Base-by-base conservation (phyloP, 1,140 invertebrate genomes). In the Hyles euphorbiae region DNA sequence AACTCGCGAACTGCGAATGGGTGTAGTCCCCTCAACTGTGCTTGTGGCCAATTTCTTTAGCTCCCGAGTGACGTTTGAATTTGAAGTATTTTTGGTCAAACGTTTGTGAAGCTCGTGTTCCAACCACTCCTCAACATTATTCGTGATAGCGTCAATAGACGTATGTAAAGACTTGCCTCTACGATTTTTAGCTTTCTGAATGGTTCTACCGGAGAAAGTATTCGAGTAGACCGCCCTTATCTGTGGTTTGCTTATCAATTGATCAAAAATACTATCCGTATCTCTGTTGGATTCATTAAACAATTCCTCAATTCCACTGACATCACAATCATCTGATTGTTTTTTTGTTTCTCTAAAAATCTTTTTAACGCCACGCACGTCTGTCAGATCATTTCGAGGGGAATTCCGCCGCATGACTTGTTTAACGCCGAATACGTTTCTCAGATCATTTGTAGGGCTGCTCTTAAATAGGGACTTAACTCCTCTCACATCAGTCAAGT, bases 391-490 rank as follows among this genome's bases (percentile, higher is more conserved):
- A 53, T 85, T 83, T 52, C 58, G 69, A 0, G 80, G 83, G 0
- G 76, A 81, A 33, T 60, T 64, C 3, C 59, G 51, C n/a, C 53
- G 61, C 49, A 89, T 56, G 3, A 68, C 58, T 36, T 62, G 68
- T 44, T 81, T 86, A 0, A 89, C 78, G 2, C 86, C 88, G 2
- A 73, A 80, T 9, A 89, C 74, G 11, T 83, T 74, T 1, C 75
- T 65, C 54, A 89, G 65, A 56, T 89, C 76, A 45, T 83, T 74
- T 0, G 34, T 47, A 11, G 78, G 76, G 52, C 69, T 77, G 22
- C 67, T 78, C 34, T 52, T 65, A 46, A 86, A 82, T 9, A 90
- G 45, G 10, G 73, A 65, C 56, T 76, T 78, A 3, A 89, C 81
- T 0, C 86, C 87, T 11, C 72, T 58, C 0, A 90, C 72, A 53